phyloP scores from a whole-genome alignment of 2,797 vertebrate genomes.

The Mormyrops attenuatus region DNA sequence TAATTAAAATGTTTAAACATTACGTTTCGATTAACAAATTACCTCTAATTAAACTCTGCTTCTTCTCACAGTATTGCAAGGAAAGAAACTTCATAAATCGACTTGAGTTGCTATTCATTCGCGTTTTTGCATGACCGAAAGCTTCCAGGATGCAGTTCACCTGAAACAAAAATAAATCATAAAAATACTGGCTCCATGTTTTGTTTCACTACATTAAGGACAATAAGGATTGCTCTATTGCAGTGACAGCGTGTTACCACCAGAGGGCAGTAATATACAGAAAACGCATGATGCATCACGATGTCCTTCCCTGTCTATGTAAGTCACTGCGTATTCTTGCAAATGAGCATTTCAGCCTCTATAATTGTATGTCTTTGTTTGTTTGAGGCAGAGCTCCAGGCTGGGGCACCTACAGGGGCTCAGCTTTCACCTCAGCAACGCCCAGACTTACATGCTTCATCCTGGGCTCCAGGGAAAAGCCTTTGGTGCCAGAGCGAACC shows the following conservation, averaged over 20 bases:
- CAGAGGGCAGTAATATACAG: slow-evolving; percentile 47
- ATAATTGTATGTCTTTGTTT: background rate
- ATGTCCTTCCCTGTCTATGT: background rate
- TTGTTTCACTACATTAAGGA: background rate
- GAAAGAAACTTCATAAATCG: slow-evolving; percentile 83
- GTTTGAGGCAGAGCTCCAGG: background rate
- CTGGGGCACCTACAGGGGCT: background rate
- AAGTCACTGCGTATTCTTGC: background rate
- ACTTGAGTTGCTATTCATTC: slow-evolving; percentile 75
- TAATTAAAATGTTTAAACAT: background rate
- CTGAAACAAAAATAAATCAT: slow-evolving; percentile 47
- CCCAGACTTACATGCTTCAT: slow-evolving; percentile 80
- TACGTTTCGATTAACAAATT: slow-evolving; percentile 12
- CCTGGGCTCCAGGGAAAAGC: slow-evolving; percentile 67
- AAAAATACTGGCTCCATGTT: background rate
- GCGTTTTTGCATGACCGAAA: slow-evolving; percentile 86
- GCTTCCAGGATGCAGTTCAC: slow-evolving; percentile 81
- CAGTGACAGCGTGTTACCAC: slow-evolving; percentile 36
- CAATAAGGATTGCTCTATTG: background rate
- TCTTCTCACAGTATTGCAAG: slow-evolving; percentile 80
- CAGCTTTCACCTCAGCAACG: background rate
- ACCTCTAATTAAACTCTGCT: slow-evolving; percentile 72
- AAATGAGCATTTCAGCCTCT: background rate
- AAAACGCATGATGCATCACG: background rate
- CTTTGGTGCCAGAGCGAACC: slow-evolving; percentile 67